Evolutionary conservation across 2,797 vertebrate genomes (phyloP).

Genomic region (Halcyon smyrnensis): DNA sequence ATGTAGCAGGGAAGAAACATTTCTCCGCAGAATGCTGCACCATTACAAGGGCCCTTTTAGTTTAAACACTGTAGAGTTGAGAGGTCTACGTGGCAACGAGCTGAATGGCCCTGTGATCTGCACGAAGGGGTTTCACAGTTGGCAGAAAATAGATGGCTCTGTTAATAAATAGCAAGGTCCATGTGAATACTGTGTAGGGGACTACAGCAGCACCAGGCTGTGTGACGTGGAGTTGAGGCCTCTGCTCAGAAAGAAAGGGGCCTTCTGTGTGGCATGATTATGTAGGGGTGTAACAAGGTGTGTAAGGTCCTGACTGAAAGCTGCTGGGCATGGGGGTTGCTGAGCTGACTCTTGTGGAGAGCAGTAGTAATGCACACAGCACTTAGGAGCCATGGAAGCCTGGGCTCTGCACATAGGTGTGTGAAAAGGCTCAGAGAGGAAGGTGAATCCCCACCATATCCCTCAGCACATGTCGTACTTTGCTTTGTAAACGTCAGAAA

Average conservation of each 20-base stretch:
- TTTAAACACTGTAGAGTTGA: not conserved
- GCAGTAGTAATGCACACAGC: fast-evolving
- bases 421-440: not conserved
- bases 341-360: not conserved
- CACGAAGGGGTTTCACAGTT: not conserved
- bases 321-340: not conserved
- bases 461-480: not conserved
- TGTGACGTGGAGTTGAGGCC: not conserved
- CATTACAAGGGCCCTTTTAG: not conserved
- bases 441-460: not conserved
- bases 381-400: fast-evolving
- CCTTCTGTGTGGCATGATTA: not conserved
- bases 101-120: not conserved
- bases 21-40: not conserved
- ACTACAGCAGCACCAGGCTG: not conserved
- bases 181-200: not conserved
- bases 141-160: not conserved
- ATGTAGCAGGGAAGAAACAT: not conserved
- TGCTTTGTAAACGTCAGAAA: not conserved
- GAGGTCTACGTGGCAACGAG: not conserved
- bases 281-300: not conserved
- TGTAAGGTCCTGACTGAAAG: not conserved
- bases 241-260: not conserved
- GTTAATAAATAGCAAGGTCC: not conserved
- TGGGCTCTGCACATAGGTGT: fast-evolving